A percentile compares a stretch with the other conserved stretches of the same genome.
phyloP scores from a whole-genome alignment of 2,113 vertebrate species.

The Lanius ludovicianus region DNA sequence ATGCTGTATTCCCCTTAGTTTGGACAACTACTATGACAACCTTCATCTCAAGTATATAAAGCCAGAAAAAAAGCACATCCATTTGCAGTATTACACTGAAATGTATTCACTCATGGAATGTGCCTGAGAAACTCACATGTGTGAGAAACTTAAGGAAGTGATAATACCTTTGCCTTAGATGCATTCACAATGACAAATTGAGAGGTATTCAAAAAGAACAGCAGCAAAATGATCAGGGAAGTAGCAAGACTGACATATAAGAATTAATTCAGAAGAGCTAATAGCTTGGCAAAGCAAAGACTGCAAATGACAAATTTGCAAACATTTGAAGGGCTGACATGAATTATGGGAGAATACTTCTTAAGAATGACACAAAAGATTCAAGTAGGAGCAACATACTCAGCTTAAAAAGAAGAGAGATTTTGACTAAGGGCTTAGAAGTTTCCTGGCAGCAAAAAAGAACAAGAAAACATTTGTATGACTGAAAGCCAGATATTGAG shows the following conservation, averaged over 20 bases:
- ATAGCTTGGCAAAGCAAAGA: constrained; percentile 29
- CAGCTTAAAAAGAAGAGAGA: not conserved
- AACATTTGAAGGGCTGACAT: constrained; percentile 46
- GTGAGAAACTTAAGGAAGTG: not conserved
- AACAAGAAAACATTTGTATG: not conserved
- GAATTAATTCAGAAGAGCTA: constrained; percentile 18
- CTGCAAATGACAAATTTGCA: constrained; percentile 43
- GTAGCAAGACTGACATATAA: not conserved
- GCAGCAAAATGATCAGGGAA: not conserved
- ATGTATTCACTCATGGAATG: not conserved
- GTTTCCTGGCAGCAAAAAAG: not conserved
- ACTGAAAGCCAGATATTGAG: not conserved
- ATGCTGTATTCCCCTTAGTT: not conserved
- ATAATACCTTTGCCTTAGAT: not conserved
- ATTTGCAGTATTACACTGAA: not conserved
- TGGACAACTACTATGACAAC: not conserved
- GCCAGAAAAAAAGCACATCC: not conserved
- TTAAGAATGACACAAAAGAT: not conserved
- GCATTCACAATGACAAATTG: not conserved
- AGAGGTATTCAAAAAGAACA: not conserved
- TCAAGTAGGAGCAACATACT: not conserved
- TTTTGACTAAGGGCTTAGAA: not conserved
- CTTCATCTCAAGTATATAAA: not conserved
- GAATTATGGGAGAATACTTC: constrained; percentile 24
- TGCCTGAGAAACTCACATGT: not conserved